These are phyloP conservation scores for Lamellibrachia luymesi DNA, from an alignment of 1,140 invertebrate genomes.

Conservation along the genomic window DNA sequence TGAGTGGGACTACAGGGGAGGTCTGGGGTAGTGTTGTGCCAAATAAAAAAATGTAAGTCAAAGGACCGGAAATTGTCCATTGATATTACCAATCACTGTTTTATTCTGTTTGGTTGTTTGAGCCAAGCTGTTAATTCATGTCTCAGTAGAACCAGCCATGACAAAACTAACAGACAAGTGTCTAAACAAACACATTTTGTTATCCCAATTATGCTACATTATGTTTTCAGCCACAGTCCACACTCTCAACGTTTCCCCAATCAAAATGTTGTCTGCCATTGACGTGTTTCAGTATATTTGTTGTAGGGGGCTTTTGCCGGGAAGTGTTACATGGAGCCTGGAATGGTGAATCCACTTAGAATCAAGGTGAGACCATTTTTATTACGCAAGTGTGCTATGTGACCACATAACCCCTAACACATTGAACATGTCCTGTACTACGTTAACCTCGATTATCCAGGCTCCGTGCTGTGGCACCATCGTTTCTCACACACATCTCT, in stretches of 20 bases:
- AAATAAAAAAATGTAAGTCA: not conserved
- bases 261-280: not conserved
- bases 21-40: not conserved
- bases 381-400: not conserved
- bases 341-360: slow-evolving; percentile 23
- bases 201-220: too few species aligned
- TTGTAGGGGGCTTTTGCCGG: slow-evolving; percentile 20
- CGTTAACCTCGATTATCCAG: not conserved
- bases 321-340: slow-evolving; percentile 10
- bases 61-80: too few species aligned
- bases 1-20: not conserved
- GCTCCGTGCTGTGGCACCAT: too few species aligned
- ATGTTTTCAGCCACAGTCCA: too few species aligned
- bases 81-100: too few species aligned
- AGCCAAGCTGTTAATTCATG: too few species aligned
- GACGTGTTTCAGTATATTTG: not conserved
- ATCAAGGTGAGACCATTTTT: slow-evolving; percentile 13
- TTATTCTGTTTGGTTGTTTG: too few species aligned
- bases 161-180: too few species aligned
- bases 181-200: too few species aligned
- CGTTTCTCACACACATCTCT: too few species aligned
- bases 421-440: not conserved
- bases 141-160: too few species aligned
- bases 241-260: too few species aligned
- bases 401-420: not conserved